phyloP scores from a whole-genome alignment of 2,888 invertebrate genomes.

The Drosophila nr. perissopoda region DNA sequence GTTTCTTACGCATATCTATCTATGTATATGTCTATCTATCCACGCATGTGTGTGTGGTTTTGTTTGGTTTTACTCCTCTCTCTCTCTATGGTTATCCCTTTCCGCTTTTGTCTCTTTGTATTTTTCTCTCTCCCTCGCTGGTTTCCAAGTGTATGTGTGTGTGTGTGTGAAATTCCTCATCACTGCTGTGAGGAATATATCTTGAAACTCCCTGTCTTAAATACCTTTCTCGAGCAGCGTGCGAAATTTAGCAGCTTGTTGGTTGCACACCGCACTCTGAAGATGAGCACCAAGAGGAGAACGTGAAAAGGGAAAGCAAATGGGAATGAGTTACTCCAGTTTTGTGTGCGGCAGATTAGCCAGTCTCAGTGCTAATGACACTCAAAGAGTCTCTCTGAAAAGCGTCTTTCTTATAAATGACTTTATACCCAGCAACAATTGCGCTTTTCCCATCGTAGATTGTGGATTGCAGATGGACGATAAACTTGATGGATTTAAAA shows the following conservation, averaged over 20 bases:
- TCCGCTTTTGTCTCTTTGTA: background rate
- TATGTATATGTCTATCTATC: background rate
- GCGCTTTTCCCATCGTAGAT: background rate
- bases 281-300: background rate
- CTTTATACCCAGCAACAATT: background rate
- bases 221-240: slow-evolving; percentile 73
- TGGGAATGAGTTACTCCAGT: background rate
- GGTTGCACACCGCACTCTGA: slow-evolving; percentile 26
- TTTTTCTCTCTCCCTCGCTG: slow-evolving; percentile 4
- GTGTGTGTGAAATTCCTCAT: slow-evolving; percentile 34
- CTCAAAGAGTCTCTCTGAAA: background rate
- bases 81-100: slow-evolving; percentile 4
- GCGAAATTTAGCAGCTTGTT: slow-evolving; percentile 79
- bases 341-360: background rate
- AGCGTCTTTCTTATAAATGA: background rate
- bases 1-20: slow-evolving; percentile 66
- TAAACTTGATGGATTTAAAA: background rate
- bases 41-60: slow-evolving; percentile 36
- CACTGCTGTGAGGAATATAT: slow-evolving; percentile 32
- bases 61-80: slow-evolving; percentile 12
- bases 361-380: background rate
- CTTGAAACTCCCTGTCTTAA: slow-evolving; percentile 50
- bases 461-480: background rate
- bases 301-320: background rate
- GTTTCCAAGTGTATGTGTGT: slow-evolving; percentile 5